Evolutionary conservation across 1,140 invertebrate species (phyloP).

Genomic region (Drosophila prosaltans): DNA sequence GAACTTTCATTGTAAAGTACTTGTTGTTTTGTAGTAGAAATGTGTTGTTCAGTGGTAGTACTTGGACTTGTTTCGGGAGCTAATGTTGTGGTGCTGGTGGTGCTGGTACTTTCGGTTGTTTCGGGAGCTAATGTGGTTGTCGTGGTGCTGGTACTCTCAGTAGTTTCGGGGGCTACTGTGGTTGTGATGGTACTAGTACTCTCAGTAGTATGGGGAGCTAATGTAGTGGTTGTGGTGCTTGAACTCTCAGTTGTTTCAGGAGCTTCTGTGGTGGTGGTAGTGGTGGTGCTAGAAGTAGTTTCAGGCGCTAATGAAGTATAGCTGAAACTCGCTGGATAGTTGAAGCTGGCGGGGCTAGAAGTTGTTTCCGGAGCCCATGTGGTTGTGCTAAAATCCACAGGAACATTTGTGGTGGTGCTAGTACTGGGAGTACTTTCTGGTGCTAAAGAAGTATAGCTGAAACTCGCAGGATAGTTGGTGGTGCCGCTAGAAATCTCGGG

Average conservation of each 20-base stretch:
- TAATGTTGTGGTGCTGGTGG: background rate
- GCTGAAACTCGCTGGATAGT: background rate
- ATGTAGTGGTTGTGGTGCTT: no score
- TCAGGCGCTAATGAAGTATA: background rate
- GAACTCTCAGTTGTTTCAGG: no score
- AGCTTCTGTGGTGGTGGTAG: no score
- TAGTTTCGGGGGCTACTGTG: background rate
- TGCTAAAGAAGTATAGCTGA: background rate
- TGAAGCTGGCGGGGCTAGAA: no score
- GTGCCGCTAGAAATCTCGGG: slow-evolving; percentile 7
- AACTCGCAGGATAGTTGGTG: background rate
- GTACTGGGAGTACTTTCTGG: background rate
- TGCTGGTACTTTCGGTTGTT: background rate
- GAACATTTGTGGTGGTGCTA: no score
- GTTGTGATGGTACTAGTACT: background rate
- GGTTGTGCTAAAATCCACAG: no score
- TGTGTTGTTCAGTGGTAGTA: slow-evolving; percentile 18
- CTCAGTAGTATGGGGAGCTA: no score
- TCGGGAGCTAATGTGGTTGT: background rate
- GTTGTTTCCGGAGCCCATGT: no score
- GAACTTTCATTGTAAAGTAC: background rate
- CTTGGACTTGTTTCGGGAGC: slow-evolving; percentile 2
- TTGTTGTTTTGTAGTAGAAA: background rate
- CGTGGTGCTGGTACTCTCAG: background rate
- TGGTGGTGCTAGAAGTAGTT: background rate